Percentiles rank a stretch among this genome's conserved stretches.
phyloP scores from a whole-genome alignment of 2,888 invertebrate species.

The Callosobruchus maculatus region DNA sequence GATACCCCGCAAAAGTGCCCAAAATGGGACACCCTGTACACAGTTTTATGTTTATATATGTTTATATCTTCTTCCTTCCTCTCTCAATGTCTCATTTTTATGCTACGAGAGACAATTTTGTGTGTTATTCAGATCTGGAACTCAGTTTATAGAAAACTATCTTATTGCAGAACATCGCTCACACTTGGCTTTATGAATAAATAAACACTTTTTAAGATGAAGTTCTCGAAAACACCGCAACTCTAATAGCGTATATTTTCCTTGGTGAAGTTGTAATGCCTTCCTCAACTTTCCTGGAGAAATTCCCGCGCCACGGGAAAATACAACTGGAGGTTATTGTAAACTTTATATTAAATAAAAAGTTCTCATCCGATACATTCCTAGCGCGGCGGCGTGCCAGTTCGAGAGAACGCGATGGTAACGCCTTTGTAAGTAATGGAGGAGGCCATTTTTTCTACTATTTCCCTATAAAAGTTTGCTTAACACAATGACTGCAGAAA shows the following conservation, averaged over 20 bases:
- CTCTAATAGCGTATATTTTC: background rate
- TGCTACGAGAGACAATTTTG: background rate
- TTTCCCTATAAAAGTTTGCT: background rate
- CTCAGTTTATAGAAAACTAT: background rate
- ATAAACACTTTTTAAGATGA: background rate
- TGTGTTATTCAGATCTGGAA: background rate
- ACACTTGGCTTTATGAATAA: background rate
- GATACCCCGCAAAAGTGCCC: too few species aligned
- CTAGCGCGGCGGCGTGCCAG: background rate
- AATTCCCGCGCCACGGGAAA: background rate
- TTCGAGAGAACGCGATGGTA: background rate
- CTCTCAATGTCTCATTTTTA: background rate
- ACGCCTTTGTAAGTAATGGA: background rate
- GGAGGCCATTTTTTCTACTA: background rate
- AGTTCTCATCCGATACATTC: background rate
- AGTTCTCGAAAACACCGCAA: background rate
- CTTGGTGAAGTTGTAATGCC: background rate
- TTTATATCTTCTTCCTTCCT: too few species aligned
- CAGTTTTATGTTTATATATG: too few species aligned
- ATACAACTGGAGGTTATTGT: background rate
- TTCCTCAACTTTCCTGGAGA: background rate
- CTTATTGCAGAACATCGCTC: background rate
- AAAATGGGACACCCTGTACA: too few species aligned
- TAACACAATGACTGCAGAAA: background rate
- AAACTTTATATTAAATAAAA: background rate